These are phyloP conservation scores for Nineta flava DNA, from an alignment of 2,888 invertebrate genomes.

Conservation along the genomic window DNA sequence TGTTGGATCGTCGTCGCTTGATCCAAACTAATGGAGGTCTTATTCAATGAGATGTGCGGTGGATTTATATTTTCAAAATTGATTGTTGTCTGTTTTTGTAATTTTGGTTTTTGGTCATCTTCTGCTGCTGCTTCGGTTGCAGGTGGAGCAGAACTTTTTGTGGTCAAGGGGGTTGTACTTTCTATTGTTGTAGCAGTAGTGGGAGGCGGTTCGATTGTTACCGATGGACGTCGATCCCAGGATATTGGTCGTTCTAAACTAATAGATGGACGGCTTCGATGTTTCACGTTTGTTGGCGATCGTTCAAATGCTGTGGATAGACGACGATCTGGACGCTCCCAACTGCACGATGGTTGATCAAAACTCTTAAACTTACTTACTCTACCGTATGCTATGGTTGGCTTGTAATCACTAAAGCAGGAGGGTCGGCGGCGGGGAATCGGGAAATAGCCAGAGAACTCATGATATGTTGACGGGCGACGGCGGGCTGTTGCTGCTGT, in stretches of 20 bases:
- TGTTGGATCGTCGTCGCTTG: no score
- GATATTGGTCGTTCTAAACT: slow-evolving; percentile 5
- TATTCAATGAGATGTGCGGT: neutral
- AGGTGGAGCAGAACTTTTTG: neutral
- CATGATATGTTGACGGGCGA: slow-evolving; percentile 4
- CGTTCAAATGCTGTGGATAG: slow-evolving; percentile 19
- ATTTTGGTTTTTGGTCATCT: neutral
- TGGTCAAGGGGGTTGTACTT: neutral
- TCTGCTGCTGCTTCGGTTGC: no score
- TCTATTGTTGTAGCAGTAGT: neutral
- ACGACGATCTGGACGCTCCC: slow-evolving; percentile 18
- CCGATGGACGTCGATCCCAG: slow-evolving; percentile 19
- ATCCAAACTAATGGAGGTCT: slow-evolving; percentile 21
- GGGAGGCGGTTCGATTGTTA: slow-evolving; percentile 19
- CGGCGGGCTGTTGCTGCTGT: neutral
- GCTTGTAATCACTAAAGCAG: slow-evolving; percentile 21
- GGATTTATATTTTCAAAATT: neutral
- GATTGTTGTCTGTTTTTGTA: slow-evolving; percentile 5
- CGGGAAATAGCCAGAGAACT: slow-evolving; percentile 4
- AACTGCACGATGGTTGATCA: slow-evolving; percentile 19
- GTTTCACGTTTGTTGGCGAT: slow-evolving; percentile 10
- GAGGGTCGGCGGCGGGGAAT: slow-evolving; percentile 20
- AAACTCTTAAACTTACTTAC: slow-evolving; percentile 22
- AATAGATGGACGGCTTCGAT: slow-evolving; percentile 6
- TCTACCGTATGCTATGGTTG: neutral